Percentiles rank a stretch among this genome's conserved stretches.
Evolutionary conservation across 2,113 vertebrate species (phyloP).

Genomic region (rat (Rattus norvegicus)): DNA sequence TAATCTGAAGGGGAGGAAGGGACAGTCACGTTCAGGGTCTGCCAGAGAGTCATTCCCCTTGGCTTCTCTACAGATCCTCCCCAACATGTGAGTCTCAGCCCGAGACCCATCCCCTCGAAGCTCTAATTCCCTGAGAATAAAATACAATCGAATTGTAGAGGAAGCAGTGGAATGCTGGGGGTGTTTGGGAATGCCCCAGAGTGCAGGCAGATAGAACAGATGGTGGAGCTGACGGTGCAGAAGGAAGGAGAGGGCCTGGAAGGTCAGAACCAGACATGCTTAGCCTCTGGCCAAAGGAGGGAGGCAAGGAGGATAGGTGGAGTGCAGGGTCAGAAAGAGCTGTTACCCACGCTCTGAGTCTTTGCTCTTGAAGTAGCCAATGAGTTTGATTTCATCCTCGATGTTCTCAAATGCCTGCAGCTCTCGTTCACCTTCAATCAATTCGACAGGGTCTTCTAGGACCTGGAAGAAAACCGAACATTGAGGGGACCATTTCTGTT

Average conservation of each 20-base stretch:
- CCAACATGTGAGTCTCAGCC: not conserved
- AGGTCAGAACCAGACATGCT: not conserved
- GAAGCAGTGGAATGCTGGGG: not conserved
- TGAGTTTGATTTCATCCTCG: slow-evolving; percentile 93
- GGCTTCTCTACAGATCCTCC: not conserved
- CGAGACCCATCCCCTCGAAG: not conserved
- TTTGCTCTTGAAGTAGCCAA: slow-evolving; percentile 94
- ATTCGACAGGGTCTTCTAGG: slow-evolving; percentile 88
- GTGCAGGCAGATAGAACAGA: not conserved
- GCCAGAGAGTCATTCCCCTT: not conserved
- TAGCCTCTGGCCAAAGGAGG: not conserved
- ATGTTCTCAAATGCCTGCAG: slow-evolving; percentile 93
- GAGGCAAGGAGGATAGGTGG: not conserved
- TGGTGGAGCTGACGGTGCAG: not conserved
- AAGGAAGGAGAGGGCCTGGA: not conserved
- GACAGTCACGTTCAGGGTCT: slow-evolving; percentile 26
- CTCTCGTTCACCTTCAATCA: slow-evolving; percentile 92
- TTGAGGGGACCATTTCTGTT: not conserved
- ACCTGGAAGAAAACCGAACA: slow-evolving; percentile 66
- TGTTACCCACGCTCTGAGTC: slow-evolving; percentile 91
- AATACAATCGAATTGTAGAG: not conserved
- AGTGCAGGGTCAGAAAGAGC: not conserved
- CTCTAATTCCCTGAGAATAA: not conserved
- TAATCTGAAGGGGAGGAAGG: slow-evolving; percentile 86
- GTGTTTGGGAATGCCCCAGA: not conserved